These are phyloP conservation scores for Nannospalax galili DNA, from an alignment of 2,113 vertebrate genomes.

Conservation along the genomic window DNA sequence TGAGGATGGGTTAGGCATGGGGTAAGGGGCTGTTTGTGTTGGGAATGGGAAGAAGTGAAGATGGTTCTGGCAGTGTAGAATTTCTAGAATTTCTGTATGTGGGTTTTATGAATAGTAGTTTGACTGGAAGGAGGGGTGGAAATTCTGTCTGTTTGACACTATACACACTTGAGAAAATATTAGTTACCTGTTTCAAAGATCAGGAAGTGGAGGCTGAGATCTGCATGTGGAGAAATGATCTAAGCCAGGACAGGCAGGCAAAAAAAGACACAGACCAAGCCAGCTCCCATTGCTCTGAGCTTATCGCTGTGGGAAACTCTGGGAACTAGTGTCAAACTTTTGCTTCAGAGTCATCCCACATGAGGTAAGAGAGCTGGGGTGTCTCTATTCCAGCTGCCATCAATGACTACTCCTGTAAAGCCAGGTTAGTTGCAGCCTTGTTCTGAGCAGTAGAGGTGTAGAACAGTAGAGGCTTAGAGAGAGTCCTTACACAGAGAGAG, in stretches of 20 bases:
- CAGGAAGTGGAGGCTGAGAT: not conserved
- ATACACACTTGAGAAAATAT: not conserved
- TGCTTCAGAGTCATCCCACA: not conserved
- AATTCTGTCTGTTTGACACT: not conserved
- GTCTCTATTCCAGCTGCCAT: not conserved
- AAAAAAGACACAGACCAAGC: not conserved
- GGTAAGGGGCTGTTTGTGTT: not conserved
- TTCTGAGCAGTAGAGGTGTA: not conserved
- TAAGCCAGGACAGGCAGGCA: not conserved
- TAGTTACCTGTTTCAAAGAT: not conserved
- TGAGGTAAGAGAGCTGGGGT: not conserved
- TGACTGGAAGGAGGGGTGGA: not conserved
- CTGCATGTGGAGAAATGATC: not conserved
- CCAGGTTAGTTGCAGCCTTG: not conserved
- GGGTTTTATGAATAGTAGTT: not conserved
- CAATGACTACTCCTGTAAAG: not conserved
- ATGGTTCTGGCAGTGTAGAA: not conserved
- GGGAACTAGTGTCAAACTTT: not conserved
- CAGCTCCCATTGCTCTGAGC: no score
- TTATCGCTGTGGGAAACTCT: not conserved
- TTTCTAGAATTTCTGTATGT: not conserved
- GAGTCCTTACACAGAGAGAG: not conserved
- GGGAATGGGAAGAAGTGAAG: not conserved
- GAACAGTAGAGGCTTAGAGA: not conserved
- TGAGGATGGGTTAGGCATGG: not conserved